Conservation (phyloP, 2,113 vertebrate species). For the Eonycteris spelaea region DNA sequence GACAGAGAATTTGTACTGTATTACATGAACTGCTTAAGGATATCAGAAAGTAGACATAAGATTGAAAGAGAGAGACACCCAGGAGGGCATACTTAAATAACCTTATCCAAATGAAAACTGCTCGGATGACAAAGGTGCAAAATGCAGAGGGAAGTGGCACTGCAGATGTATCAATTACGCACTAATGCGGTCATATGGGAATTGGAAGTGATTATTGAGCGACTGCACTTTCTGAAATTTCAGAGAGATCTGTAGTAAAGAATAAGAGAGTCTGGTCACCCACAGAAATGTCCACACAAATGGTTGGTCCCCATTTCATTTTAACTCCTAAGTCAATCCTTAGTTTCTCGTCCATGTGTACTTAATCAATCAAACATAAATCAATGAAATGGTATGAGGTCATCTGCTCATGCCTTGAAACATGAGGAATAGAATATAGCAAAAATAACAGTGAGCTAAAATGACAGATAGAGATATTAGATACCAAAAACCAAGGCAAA, state of each 20-base stretch:
- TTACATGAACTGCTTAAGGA: slow-evolving; percentile 35
- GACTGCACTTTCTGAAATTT: background rate
- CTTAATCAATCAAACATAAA: background rate
- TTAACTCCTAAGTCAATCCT: slow-evolving; percentile 33
- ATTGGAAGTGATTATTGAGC: background rate
- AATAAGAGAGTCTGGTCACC: background rate
- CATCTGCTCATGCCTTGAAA: background rate
- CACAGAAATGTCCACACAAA: background rate
- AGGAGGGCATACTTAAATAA: background rate
- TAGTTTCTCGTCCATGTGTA: background rate
- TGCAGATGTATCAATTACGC: background rate
- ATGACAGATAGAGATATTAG: background rate
- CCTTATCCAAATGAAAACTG: background rate
- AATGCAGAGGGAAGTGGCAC: background rate
- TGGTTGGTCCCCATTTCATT: background rate
- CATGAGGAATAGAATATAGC: background rate
- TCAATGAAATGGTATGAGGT: slow-evolving; percentile 28
- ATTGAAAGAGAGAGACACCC: background rate
- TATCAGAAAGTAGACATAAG: background rate
- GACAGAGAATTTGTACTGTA: background rate
- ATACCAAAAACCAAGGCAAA: background rate
- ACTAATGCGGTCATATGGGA: background rate
- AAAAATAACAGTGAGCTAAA: background rate
- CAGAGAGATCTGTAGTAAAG: background rate
- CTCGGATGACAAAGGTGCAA: background rate